These are phyloP conservation scores for Phymastichus coffea DNA, from an alignment of 1,140 invertebrate genomes.

Conservation along the genomic window DNA sequence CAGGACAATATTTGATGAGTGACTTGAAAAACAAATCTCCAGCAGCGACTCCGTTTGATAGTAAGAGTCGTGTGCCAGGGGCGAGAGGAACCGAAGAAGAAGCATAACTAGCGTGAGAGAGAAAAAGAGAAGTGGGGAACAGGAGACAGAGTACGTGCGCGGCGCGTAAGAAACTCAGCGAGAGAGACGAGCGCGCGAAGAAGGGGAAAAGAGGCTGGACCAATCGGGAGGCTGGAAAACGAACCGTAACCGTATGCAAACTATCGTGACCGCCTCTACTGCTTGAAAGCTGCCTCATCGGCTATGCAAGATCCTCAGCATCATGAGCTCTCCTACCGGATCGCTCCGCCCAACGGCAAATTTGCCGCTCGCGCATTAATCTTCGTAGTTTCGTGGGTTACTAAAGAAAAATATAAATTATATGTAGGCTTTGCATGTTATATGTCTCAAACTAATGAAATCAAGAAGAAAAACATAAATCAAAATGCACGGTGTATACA, in stretches of 20 bases:
- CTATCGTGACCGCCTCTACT: conserved; percentile 51
- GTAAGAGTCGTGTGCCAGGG: not conserved
- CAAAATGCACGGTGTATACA: too few species aligned
- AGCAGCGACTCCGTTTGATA: too few species aligned
- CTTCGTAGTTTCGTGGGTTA: too few species aligned
- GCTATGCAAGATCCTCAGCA: conserved; percentile 53
- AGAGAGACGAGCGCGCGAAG: conserved; percentile 21
- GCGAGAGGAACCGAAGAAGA: not conserved
- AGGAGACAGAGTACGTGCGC: conserved; percentile 27
- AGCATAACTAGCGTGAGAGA: conserved; percentile 22
- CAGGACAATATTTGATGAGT: too few species aligned
- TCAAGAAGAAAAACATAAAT: too few species aligned
- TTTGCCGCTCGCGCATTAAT: too few species aligned
- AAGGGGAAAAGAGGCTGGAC: conserved; percentile 49
- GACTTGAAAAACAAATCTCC: too few species aligned
- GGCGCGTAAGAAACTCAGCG: not conserved
- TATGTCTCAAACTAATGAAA: too few species aligned
- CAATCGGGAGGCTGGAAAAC: conserved; percentile 50
- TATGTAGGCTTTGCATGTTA: too few species aligned
- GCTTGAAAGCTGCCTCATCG: conserved; percentile 42
- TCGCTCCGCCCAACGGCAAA: conserved; percentile 46
- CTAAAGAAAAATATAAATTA: too few species aligned
- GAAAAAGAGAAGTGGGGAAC: conserved; percentile 31
- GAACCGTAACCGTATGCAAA: conserved; percentile 53
- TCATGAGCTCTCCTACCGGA: conserved; percentile 15